Base-by-base conservation (phyloP, 2,888 invertebrate species). In the Mesochorus sp. region DNA sequence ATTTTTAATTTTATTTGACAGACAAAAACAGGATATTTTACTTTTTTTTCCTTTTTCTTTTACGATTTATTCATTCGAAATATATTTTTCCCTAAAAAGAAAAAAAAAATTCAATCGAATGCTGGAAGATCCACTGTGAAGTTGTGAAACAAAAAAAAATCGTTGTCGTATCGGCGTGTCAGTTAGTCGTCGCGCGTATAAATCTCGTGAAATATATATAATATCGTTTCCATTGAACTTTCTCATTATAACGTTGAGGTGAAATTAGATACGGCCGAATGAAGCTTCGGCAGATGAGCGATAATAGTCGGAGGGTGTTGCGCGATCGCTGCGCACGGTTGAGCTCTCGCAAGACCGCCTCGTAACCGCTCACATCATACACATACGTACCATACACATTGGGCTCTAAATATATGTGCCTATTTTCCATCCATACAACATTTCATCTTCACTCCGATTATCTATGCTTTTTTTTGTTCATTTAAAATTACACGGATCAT, bases 251-350 rank as follows among this genome's bases (percentile, higher is more conserved):
- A 73, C 64, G 51, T 51, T 51, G 34, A 70, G 51, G 59, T 68
- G 39, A 70, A 62, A 66, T 70, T 64, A 44, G 61, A 78, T 53
- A 47, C 64, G 24, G 62, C 49, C 21, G 17, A 53, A 28, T 64
- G 64, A 8, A 66, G 66, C 64, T 71, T 53, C 51, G 37, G 31
- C 14, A 39, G 61, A 49, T 57, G 31, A 39, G 74, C 70, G 53
- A 78, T 44, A 28, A 37, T 44, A 74, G 59, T 71, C 17, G 57
- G 14, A 42, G 57, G 44, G 70, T 74, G 66, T 71, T 49, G 14
- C 57, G 70, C 66, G 64, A 59, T 74, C 78, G 73, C 68, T 66
- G 70, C 73, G 78, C 74, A 70, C 70, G 74, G 53, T 42, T 64
- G 73, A 74, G 59, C 71, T 71, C 70, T 71, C 44, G 59, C 34